Percentiles rank a stretch among this genome's conserved stretches.
Conservation (phyloP, 1,140 invertebrate genomes). For the Zaprionus nigranus region DNA sequence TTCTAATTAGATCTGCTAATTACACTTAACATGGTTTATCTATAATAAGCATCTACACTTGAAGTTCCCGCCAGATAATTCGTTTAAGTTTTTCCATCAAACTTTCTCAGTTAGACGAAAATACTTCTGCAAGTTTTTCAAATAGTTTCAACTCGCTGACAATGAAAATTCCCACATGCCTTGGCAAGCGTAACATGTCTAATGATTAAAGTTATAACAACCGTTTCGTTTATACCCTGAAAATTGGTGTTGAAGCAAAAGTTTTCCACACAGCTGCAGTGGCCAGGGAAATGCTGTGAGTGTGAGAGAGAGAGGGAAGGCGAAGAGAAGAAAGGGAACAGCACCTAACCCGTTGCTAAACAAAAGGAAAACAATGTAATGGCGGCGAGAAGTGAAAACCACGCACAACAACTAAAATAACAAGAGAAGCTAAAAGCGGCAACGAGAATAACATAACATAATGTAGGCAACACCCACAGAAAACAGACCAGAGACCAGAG, state of each 20-base stretch:
- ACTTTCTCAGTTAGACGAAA: not conserved
- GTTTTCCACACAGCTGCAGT: slow-evolving; percentile 53
- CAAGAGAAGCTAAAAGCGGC: slow-evolving; percentile 19
- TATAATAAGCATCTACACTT: not conserved
- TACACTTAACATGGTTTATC: not conserved
- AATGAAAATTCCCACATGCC: slow-evolving; percentile 6
- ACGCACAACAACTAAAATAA: slow-evolving; percentile 56
- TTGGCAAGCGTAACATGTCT: slow-evolving; percentile 1
- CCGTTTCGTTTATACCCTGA: slow-evolving; percentile 28
- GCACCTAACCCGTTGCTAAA: slow-evolving; percentile 54
- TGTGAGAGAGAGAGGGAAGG: not conserved
- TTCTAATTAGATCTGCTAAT: slow-evolving; percentile 5
- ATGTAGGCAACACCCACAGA: slow-evolving; percentile 44
- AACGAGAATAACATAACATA: slow-evolving; percentile 18
- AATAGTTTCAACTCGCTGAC: slow-evolving; percentile 10
- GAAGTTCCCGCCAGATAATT: not conserved
- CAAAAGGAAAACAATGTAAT: slow-evolving; percentile 80
- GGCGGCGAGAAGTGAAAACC: slow-evolving; percentile 60
- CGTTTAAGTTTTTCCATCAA: slow-evolving; percentile 2
- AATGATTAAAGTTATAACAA: slow-evolving; percentile 21
- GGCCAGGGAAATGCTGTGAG: slow-evolving; percentile 12
- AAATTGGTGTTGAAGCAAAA: slow-evolving; percentile 47
- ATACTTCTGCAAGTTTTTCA: slow-evolving; percentile 7
- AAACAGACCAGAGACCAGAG: slow-evolving; percentile 27
- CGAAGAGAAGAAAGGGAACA: not conserved